These are phyloP conservation scores for Neolamprologus falcicula DNA, from an alignment of 2,113 vertebrate genomes.

Conservation along the genomic window DNA sequence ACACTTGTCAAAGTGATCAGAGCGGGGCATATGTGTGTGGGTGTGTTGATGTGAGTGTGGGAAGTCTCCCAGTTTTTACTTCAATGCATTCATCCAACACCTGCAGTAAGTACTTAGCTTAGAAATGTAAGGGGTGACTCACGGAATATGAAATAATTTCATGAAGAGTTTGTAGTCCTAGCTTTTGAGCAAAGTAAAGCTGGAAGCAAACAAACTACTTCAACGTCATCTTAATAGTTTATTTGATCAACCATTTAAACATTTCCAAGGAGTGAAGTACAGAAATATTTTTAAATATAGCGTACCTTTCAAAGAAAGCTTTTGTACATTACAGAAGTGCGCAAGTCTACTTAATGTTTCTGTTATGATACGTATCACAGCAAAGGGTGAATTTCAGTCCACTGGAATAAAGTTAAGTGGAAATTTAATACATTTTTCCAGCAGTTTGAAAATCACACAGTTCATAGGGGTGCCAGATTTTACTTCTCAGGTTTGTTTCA, in stretches of 20 bases:
- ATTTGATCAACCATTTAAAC: neutral
- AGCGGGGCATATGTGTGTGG: conserved; percentile 55
- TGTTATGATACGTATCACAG: neutral
- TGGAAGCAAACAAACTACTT: neutral
- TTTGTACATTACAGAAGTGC: neutral
- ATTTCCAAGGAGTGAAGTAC: neutral
- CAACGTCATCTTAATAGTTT: neutral
- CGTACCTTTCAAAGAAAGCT: neutral
- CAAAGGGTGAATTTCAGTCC: neutral
- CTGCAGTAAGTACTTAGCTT: conserved; percentile 46
- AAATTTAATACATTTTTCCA: neutral
- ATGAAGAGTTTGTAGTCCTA: neutral
- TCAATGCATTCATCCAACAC: conserved; percentile 48
- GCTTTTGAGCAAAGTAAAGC: neutral
- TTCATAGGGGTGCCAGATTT: neutral
- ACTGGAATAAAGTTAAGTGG: neutral
- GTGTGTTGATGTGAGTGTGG: conserved; percentile 36
- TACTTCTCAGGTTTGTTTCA: neutral
- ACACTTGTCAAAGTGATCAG: conserved; percentile 56
- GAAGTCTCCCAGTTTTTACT: conserved; percentile 48
- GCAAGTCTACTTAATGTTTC: neutral
- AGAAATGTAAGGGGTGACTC: conserved; percentile 21
- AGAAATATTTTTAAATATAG: neutral
- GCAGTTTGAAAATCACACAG: neutral
- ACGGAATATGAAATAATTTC: conserved; percentile 33